These are phyloP conservation scores for Myiagra hebetior DNA, from an alignment of 2,113 vertebrate genomes.

Conservation along the genomic window DNA sequence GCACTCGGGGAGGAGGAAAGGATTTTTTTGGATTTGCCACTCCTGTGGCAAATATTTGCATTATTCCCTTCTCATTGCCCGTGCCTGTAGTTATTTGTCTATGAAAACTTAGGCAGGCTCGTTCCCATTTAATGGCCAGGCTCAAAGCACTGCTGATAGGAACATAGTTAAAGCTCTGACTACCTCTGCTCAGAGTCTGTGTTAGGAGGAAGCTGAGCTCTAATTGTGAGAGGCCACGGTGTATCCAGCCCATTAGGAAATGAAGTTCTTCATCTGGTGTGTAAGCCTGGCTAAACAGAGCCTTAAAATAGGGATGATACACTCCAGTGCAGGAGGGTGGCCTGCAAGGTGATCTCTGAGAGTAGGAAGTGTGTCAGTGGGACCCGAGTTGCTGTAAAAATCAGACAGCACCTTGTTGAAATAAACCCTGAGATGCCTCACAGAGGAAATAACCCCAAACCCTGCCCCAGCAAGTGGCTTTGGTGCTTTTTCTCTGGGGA, in stretches of 20 bases:
- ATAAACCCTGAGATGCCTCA: neutral
- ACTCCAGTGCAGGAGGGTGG: neutral
- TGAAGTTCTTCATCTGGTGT: neutral
- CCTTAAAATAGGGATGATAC: neutral
- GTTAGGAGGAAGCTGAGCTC: neutral
- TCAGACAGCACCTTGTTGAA: neutral
- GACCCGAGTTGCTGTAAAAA: neutral
- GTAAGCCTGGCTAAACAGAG: neutral
- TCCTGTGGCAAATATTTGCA: neutral
- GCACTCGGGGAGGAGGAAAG: no score
- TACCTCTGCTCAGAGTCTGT: neutral
- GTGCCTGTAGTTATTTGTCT: neutral
- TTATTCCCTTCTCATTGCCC: neutral
- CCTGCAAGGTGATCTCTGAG: neutral
- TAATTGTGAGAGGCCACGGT: neutral
- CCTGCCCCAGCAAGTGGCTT: rapidly evolving
- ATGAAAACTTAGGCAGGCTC: neutral
- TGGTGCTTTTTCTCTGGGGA: neutral
- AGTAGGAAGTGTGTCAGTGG: neutral
- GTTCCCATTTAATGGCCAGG: neutral
- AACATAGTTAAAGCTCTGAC: neutral
- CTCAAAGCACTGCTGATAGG: neutral
- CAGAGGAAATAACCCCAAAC: neutral
- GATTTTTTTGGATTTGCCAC: no score
- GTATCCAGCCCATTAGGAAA: neutral